A percentile compares a stretch with the other conserved stretches of the same genome.
Evolutionary conservation across 2,113 vertebrate genomes (phyloP).

Genomic region (Hassar affinis): DNA sequence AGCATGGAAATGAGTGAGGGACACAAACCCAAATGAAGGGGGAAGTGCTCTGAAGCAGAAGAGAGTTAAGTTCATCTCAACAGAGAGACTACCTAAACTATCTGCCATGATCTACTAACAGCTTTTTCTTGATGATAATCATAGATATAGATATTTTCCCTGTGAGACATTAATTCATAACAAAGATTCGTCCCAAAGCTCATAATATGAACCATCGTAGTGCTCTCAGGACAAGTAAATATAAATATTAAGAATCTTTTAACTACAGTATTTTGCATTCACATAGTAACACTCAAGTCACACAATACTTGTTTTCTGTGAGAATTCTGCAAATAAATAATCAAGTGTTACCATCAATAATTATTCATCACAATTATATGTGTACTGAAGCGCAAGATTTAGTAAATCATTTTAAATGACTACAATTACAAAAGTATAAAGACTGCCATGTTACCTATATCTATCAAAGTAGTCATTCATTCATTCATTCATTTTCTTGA

Average conservation of each 20-base stretch:
- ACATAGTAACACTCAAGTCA: neutral
- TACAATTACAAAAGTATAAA: neutral
- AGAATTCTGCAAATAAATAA: too few species aligned
- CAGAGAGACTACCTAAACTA: too few species aligned
- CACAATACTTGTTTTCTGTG: too few species aligned
- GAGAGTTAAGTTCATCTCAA: slow-evolving; percentile 15
- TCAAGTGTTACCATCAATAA: neutral
- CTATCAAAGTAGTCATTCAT: too few species aligned
- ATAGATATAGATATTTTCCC: neutral
- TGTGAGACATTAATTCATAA: neutral
- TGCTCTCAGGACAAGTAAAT: neutral
- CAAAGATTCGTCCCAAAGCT: neutral
- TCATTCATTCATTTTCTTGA: too few species aligned
- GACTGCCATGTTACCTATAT: neutral
- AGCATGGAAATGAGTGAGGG: slow-evolving; percentile 47
- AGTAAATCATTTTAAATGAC: neutral
- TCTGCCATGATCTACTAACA: too few species aligned
- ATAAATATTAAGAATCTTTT: neutral
- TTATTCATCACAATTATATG: neutral
- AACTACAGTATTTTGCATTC: neutral
- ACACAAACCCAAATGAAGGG: slow-evolving; percentile 49
- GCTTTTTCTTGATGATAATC: slow-evolving; percentile 1
- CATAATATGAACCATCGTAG: neutral
- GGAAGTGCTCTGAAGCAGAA: slow-evolving; percentile 20
- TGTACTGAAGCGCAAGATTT: neutral